Evolutionary conservation across 2,797 vertebrate species (phyloP), one percentile per base, ranked within the genome.

Genomic region (Micropoecilia bifurca): DNA sequence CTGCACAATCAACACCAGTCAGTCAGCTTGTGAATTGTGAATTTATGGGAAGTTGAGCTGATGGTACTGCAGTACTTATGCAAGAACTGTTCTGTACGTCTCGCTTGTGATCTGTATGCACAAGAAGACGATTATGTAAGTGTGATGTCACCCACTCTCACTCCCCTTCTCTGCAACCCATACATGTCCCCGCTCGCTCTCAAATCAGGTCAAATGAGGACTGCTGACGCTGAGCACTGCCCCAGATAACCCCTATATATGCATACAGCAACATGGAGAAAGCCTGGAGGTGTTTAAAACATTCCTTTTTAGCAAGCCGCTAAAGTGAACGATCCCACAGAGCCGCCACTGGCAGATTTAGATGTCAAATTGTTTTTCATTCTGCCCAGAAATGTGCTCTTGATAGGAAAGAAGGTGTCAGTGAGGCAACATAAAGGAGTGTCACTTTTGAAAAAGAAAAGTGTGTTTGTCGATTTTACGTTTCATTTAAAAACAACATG

Each of bases 151-250:
- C 76, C 81, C 84, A 78, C 71, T 74, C 77, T 81, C 85, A 78
- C 71, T 75, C 71, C 83, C 73, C 75, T 43, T 69, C 66, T 53
- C 79, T 16, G 74, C 82, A 74, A 81, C 77, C 82, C 87, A 90
- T 90, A 87, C 89, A 30, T 93, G 90, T 89, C 89, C 92, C 89
- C 57, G 73, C 83, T 85, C 93, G 81, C 85, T 76, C 86, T 92
- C 50, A 48, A 89, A 80, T 68, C 77, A 84, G 95, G 95, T 96
- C 94, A 95, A 92, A 83, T 91, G 91, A 96, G 95, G 95, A 95
- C 91, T 59, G 69, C 83, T 30, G 75, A 75, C 71, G 1, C 20
- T 75, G n/a, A 77, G 77, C 47, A 28, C 71, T 81, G 78, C 50
- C 83, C 85, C 79, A 10, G 85, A 81, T 76, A 39, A 10, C 45